Conservation (phyloP, 2,888 invertebrate species). For the Leptinotarsa juncta region DNA sequence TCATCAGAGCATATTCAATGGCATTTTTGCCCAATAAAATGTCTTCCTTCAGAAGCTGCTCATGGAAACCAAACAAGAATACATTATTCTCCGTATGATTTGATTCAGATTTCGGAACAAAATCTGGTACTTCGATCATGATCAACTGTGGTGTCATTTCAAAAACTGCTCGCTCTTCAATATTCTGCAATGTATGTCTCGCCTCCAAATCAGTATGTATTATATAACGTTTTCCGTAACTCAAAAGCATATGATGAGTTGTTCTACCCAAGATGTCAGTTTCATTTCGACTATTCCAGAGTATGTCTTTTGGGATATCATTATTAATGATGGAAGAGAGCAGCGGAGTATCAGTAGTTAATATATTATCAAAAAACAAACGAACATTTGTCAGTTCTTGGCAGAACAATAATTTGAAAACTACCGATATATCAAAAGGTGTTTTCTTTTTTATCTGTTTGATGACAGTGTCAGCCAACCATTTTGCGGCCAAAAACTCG, state of each 20-base stretch:
- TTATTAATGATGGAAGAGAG: conserved; percentile 4
- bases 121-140: not conserved
- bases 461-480: conserved; percentile 22
- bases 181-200: not conserved
- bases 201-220: not conserved
- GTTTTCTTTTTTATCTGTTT: conserved; percentile 27
- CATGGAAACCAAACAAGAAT: not conserved
- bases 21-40: not conserved
- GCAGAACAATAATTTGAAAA: conserved; percentile 23
- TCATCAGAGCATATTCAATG: conserved; percentile 7
- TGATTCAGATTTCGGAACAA: not conserved
- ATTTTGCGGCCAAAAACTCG: conserved; percentile 31
- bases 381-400: conserved; percentile 26
- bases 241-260: conserved; percentile 21
- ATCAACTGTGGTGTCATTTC: not conserved
- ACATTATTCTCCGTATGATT: not conserved
- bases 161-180: conserved; percentile 5
- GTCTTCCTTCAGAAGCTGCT: not conserved
- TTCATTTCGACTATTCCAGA: not conserved
- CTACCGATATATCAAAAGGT: conserved; percentile 10
- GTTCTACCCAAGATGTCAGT: conserved; percentile 28
- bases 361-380: conserved; percentile 31
- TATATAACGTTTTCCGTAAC: conserved; percentile 27
- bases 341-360: not conserved
- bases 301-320: not conserved